phyloP scores from a whole-genome alignment of 2,797 vertebrate genomes.

The Ctenopoma multispine region DNA sequence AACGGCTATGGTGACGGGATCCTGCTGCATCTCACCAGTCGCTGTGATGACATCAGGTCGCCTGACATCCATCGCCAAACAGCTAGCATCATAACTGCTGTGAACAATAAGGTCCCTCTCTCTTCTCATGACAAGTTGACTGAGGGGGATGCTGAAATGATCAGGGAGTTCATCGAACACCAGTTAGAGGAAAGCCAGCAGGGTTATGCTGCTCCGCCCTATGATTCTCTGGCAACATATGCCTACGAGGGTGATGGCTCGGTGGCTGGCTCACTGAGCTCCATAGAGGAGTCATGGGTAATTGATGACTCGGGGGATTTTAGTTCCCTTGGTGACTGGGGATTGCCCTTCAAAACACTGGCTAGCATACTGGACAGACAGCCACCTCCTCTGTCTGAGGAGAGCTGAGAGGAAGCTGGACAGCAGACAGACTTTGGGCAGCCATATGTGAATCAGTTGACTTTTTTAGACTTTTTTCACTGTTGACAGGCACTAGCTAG shows the following conservation, averaged over 20 bases:
- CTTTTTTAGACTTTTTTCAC: slow-evolving; percentile 47
- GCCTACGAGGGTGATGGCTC: slow-evolving; percentile 91
- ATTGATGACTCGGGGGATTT: slow-evolving; percentile 89
- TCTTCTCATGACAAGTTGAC: slow-evolving; percentile 4
- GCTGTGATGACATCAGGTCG: slow-evolving; percentile 24
- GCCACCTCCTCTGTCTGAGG: slow-evolving; percentile 22
- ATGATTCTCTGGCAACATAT: slow-evolving; percentile 91
- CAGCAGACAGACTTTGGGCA: background rate
- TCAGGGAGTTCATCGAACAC: slow-evolving; percentile 89
- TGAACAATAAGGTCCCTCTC: background rate
- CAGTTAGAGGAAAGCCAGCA: slow-evolving; percentile 87
- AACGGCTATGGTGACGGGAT: slow-evolving; percentile 59
- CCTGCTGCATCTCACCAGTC: slow-evolving; percentile 59
- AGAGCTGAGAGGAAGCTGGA: slow-evolving; percentile 48
- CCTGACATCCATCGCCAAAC: slow-evolving; percentile 69
- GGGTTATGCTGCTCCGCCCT: slow-evolving; percentile 85
- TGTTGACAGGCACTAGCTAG: slow-evolving; percentile 34
- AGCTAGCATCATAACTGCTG: slow-evolving; percentile 30
- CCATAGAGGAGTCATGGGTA: slow-evolving; percentile 87
- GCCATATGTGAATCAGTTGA: slow-evolving; percentile 10
- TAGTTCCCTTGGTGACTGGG: slow-evolving; percentile 90
- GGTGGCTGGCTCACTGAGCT: slow-evolving; percentile 90
- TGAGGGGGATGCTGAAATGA: slow-evolving; percentile 83
- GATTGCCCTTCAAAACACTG: slow-evolving; percentile 89
- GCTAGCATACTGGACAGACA: slow-evolving; percentile 89